Base-by-base conservation (phyloP, 2,888 invertebrate genomes). In the Heliconius charithonia region DNA sequence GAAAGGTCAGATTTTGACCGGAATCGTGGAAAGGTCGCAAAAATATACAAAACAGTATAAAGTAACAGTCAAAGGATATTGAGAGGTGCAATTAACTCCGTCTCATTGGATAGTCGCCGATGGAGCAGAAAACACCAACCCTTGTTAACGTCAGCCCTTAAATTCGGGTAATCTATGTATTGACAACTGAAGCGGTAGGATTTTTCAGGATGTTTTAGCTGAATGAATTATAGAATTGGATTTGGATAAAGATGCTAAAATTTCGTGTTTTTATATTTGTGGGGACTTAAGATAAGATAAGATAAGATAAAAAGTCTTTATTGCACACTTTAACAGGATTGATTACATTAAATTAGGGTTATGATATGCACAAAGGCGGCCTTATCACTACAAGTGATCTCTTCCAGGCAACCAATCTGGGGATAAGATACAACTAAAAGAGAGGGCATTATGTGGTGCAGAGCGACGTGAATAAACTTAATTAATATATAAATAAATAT, bases 61-160 rank as follows among this genome's bases (percentile, higher is more conserved):
- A 69, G 69, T 25, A 41, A 69, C 76, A 59, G 29, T 70, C 56
- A 62, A 62, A 70, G 29, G 76, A 69, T 41, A 80, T 83, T 74
- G 77, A 81, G 79, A 78, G 78, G 73, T 81, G 75, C 78, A 81
- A 82, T 81, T 83, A 81, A 80, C 80, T 78, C 78, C 62, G 67
- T 77, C 78, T 69, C 77, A 75, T 80, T 67, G 76, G 72, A 78
- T 76, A 69, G 78, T 77, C 76, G 80, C 84, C 86, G 86, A 83
- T 86, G 86, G 85, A 82, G 86, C 86, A 85, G 89, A 89, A 90
- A 91, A 89, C 87, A 92, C 92, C 75, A 73, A 81, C 81, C 93
- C 93, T 91, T 91, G 93, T 93, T 93, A 92, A 89, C 91, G 92
- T 92, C 92, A 90, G 85, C 84, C 88, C 88, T 85, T 87, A 88